Conservation (phyloP, 2,113 vertebrate genomes). For the Tretioscincus oriximinensis region DNA sequence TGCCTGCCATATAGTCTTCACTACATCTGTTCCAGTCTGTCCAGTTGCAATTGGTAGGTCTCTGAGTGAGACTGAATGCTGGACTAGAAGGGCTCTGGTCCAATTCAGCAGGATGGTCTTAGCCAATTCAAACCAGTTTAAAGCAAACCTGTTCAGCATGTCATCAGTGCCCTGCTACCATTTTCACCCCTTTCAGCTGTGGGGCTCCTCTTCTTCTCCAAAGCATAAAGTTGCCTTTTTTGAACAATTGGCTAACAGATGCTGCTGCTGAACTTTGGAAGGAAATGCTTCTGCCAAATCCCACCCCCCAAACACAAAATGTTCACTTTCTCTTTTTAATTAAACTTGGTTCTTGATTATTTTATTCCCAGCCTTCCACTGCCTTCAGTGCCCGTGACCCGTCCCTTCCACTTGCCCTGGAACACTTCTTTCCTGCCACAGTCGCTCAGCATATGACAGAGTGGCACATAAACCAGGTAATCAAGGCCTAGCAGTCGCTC, state of each 20-base stretch:
- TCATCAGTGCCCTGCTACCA: background rate
- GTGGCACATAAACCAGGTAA: slow-evolving; percentile 40
- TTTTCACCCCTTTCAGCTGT: background rate
- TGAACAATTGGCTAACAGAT: slow-evolving; percentile 31
- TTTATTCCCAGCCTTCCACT: slow-evolving; percentile 13
- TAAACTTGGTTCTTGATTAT: background rate
- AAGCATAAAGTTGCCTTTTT: background rate
- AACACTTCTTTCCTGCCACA: slow-evolving; percentile 38
- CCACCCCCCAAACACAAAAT: background rate
- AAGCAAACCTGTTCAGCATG: too few relatives aligned
- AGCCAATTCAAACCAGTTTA: too few relatives aligned
- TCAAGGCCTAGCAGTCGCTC: slow-evolving; percentile 42
- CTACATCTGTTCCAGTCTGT: too few relatives aligned
- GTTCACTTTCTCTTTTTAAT: slow-evolving; percentile 27
- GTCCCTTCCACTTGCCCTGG: slow-evolving; percentile 22
- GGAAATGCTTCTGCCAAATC: background rate
- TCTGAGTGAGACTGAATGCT: too few relatives aligned
- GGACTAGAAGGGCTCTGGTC: too few relatives aligned
- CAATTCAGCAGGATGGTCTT: too few relatives aligned
- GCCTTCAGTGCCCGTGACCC: background rate
- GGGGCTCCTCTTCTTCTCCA: background rate
- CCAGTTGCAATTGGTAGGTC: too few relatives aligned
- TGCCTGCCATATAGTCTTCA: too few relatives aligned
- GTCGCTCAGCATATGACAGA: slow-evolving; percentile 38
- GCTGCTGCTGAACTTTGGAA: slow-evolving; percentile 16